Conservation (phyloP, 2,888 invertebrate genomes). For the Drosophila neotestacea region DNA sequence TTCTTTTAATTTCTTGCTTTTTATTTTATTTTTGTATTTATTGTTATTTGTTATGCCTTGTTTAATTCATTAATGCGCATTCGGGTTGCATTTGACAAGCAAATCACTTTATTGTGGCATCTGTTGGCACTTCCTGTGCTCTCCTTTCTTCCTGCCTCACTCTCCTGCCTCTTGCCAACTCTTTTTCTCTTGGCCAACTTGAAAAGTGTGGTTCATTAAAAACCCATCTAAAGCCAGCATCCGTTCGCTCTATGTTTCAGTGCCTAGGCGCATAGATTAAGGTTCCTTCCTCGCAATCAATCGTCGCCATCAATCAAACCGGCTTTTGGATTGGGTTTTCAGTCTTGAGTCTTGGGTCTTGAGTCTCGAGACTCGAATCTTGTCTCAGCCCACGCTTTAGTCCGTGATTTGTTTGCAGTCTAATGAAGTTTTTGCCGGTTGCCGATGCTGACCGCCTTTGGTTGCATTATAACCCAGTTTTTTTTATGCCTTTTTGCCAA, state of each 20-base stretch:
- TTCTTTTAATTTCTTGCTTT: background rate
- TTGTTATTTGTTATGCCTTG: slow-evolving; percentile 35
- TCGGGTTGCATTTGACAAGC: slow-evolving; percentile 28
- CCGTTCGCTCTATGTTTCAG: slow-evolving; percentile 18
- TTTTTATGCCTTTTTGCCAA: slow-evolving; percentile 26
- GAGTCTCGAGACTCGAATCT: slow-evolving; percentile 9
- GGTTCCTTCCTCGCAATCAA: slow-evolving; percentile 40
- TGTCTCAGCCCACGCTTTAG: slow-evolving; percentile 47
- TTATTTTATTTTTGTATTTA: slow-evolving; percentile 4
- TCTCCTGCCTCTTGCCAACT: no score
- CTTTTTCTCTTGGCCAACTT: background rate
- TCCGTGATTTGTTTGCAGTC: slow-evolving; percentile 46
- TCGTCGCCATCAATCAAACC: slow-evolving; percentile 53
- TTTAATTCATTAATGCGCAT: slow-evolving; percentile 20
- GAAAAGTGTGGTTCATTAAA: slow-evolving; percentile 42
- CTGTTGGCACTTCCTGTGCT: slow-evolving; percentile 36
- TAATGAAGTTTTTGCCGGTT: slow-evolving; percentile 39
- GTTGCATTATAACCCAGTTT: slow-evolving; percentile 56
- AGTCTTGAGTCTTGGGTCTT: slow-evolving; percentile 14
- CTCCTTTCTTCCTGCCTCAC: background rate
- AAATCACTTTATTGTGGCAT: slow-evolving; percentile 1
- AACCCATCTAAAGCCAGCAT: slow-evolving; percentile 42
- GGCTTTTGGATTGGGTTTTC: slow-evolving; percentile 21
- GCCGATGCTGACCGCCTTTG: slow-evolving; percentile 50
- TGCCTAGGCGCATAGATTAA: slow-evolving; percentile 33